phyloP scores from a whole-genome alignment of 1,140 invertebrate species.

The Bombyx mandarina region DNA sequence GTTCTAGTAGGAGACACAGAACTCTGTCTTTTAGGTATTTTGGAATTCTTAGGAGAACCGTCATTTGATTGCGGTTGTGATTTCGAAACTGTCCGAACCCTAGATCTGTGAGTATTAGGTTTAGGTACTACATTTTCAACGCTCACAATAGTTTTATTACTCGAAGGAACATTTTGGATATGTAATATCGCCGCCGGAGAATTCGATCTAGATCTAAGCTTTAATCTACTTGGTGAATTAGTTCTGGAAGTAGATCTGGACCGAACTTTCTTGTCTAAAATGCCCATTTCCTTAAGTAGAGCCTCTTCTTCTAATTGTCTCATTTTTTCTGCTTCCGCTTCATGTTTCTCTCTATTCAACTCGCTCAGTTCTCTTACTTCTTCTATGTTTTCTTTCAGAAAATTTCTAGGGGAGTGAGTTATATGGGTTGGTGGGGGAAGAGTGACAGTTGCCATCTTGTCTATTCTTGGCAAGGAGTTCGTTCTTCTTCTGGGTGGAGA shows the following conservation, averaged over 20 bases:
- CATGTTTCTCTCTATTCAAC: constrained; percentile 64
- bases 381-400: constrained; percentile 66
- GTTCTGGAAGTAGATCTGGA: constrained; percentile 48
- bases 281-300: constrained; percentile 61
- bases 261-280: constrained; percentile 35
- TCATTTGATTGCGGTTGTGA: constrained; percentile 64
- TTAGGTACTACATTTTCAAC: constrained; percentile 28
- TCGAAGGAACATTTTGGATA: constrained; percentile 38
- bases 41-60: constrained; percentile 60
- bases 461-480: constrained; percentile 44
- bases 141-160: constrained; percentile 34
- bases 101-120: constrained; percentile 45
- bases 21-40: constrained; percentile 64
- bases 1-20: constrained; percentile 58
- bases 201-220: constrained; percentile 56
- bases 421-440: constrained; percentile 36
- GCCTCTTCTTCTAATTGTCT: constrained; percentile 62
- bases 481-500: constrained; percentile 54
- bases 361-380: constrained; percentile 66
- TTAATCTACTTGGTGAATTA: constrained; percentile 53
- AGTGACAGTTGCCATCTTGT: constrained; percentile 54
- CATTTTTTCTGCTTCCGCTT: constrained; percentile 60
- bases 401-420: constrained; percentile 56
- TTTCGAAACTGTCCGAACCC: constrained; percentile 44
- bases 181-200: constrained; percentile 56